Percentiles rank a stretch among this genome's conserved stretches.
Conservation (phyloP, 2,797 vertebrate genomes). For the Tauraco hartlaubi region DNA sequence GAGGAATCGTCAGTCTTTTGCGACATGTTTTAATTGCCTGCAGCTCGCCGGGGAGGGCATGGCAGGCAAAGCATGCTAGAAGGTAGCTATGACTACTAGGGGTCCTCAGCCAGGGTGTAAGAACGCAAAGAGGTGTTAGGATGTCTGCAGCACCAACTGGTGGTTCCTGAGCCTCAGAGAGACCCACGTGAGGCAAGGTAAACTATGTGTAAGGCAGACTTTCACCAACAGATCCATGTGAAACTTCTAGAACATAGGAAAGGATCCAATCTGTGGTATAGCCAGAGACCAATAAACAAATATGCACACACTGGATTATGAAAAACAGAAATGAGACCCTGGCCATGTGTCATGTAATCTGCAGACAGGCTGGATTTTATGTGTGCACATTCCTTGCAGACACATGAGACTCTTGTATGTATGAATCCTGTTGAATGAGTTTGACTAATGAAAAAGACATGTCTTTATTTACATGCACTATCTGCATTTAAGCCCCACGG, state of each 20-base stretch:
- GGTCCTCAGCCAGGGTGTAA: background rate
- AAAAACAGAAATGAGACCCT: background rate
- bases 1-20: background rate
- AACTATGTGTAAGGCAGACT: rapidly evolving
- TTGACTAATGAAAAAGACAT: background rate
- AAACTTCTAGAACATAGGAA: background rate
- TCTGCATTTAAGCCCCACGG: background rate
- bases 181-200: background rate
- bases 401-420: background rate
- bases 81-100: background rate
- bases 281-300: background rate
- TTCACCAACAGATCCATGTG: background rate
- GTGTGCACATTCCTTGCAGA: background rate
- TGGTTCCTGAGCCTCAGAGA: background rate
- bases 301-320: background rate
- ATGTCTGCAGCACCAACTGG: background rate
- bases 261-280: background rate
- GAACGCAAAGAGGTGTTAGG: background rate
- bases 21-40: background rate
- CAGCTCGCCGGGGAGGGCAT: background rate
- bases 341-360: background rate
- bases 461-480: background rate
- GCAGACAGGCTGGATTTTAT: background rate
- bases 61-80: background rate
- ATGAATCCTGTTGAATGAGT: background rate